A percentile compares a stretch with the other conserved stretches of the same genome.
These are phyloP conservation scores for Trachemys scripta DNA, from an alignment of 2,113 vertebrate genomes.

Conservation along the genomic window DNA sequence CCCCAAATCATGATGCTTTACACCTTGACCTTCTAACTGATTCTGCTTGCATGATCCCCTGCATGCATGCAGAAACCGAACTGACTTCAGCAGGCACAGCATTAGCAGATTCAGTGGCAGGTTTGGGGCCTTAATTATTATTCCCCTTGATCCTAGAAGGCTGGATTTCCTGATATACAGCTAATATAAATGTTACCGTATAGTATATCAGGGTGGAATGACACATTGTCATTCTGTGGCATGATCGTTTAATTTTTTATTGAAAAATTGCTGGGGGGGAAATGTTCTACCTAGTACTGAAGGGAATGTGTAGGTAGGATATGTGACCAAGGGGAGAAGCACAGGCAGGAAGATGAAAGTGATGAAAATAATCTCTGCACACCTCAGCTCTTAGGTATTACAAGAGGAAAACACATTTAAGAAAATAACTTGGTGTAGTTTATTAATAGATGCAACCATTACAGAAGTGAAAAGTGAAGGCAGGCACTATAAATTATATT, in stretches of 20 bases:
- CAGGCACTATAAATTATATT: fast-evolving
- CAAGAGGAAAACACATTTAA: neutral
- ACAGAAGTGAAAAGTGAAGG: fast-evolving
- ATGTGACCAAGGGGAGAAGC: neutral
- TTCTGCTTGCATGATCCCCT: neutral
- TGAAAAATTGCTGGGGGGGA: neutral
- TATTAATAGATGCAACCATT: neutral
- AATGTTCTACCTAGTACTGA: fast-evolving
- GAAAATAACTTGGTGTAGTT: fast-evolving
- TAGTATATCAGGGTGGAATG: neutral
- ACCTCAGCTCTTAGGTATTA: neutral
- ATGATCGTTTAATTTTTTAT: fast-evolving
- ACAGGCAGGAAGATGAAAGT: neutral
- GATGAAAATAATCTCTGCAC: neutral
- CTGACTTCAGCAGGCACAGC: neutral
- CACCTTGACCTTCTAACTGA: fast-evolving
- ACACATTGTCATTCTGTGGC: neutral
- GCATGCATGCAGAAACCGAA: neutral
- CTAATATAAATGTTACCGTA: fast-evolving
- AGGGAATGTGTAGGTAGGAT: no score
- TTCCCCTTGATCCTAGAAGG: neutral
- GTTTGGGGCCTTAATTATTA: no score
- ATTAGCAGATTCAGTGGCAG: neutral
- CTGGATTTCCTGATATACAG: fast-evolving
- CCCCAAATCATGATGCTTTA: neutral